Percentiles rank a stretch among this genome's conserved stretches.
These are phyloP conservation scores for Linyphia triangularis DNA, from an alignment of 2,888 invertebrate genomes.

Conservation along the genomic window DNA sequence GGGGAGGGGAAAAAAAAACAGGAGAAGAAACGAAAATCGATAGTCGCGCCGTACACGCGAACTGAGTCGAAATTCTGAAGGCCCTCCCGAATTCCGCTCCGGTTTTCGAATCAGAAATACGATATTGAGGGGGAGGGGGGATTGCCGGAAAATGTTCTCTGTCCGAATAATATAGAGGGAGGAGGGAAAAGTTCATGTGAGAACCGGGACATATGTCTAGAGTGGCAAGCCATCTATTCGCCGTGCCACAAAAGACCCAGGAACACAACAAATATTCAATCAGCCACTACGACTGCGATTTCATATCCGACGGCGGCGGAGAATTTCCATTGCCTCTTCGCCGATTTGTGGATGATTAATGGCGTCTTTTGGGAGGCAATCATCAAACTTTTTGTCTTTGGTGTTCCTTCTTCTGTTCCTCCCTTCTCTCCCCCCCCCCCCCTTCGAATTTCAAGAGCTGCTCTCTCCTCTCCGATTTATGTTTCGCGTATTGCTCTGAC, in stretches of 20 bases:
- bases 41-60: conserved; percentile 26
- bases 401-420: background rate
- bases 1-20: conserved; percentile 25
- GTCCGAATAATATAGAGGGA: conserved; percentile 68
- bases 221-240: conserved; percentile 54
- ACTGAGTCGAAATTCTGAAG: conserved; percentile 22
- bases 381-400: conserved; percentile 45
- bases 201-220: conserved; percentile 57
- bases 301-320: conserved; percentile 34
- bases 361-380: conserved; percentile 27
- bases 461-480: background rate
- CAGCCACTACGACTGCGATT: conserved; percentile 52
- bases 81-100: conserved; percentile 27
- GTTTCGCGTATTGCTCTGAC: background rate
- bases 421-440: background rate
- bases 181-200: conserved; percentile 51
- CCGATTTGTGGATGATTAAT: conserved; percentile 64
- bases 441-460: background rate
- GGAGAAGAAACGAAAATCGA: conserved; percentile 38
- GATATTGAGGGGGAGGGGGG: conserved; percentile 4
- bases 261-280: conserved; percentile 72
- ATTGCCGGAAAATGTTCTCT: background rate
- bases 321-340: conserved; percentile 52
- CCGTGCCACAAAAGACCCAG: conserved; percentile 58
- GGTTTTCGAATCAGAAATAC: conserved; percentile 61